These are phyloP conservation scores for Leptopilina clavipes DNA, from an alignment of 1,140 invertebrate species.

Conservation along the genomic window DNA sequence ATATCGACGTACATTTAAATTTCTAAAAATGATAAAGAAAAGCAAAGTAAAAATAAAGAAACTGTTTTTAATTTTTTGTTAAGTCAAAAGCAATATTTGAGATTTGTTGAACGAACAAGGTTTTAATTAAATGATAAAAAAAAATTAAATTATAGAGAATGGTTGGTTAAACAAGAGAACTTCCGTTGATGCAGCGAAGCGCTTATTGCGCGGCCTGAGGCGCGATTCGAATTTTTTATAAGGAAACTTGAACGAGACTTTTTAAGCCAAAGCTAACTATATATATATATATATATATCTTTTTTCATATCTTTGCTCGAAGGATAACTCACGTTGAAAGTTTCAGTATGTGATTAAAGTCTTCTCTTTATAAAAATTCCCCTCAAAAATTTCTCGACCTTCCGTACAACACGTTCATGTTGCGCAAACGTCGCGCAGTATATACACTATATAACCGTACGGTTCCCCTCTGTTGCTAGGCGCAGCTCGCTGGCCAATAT, in stretches of 20 bases:
- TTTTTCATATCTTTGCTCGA: not conserved
- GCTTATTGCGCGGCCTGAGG: not conserved
- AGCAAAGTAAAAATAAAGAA: no score
- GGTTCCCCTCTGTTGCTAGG: slow-evolving; percentile 70
- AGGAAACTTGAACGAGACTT: not conserved
- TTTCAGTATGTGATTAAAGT: slow-evolving; percentile 35
- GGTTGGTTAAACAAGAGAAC: not conserved
- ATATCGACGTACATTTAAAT: no score
- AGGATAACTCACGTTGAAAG: not conserved
- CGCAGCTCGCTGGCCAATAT: slow-evolving; percentile 68
- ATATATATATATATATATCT: no score
- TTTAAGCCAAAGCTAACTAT: not conserved
- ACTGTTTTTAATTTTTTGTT: no score
- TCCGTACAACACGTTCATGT: slow-evolving; percentile 59
- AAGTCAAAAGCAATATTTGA: no score
- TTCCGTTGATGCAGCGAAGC: not conserved
- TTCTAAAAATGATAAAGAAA: no score
- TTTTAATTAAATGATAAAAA: slow-evolving; percentile 11
- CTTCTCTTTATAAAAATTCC: slow-evolving; percentile 56
- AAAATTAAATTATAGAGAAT: not conserved
- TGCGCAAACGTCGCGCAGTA: slow-evolving; percentile 63
- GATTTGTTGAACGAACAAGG: not conserved
- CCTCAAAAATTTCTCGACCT: slow-evolving; percentile 56
- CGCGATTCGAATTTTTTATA: slow-evolving; percentile 10
- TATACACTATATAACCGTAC: not conserved